Evolutionary conservation across 2,888 invertebrate genomes (phyloP).

Genomic region (Ochropleura leucogaster): DNA sequence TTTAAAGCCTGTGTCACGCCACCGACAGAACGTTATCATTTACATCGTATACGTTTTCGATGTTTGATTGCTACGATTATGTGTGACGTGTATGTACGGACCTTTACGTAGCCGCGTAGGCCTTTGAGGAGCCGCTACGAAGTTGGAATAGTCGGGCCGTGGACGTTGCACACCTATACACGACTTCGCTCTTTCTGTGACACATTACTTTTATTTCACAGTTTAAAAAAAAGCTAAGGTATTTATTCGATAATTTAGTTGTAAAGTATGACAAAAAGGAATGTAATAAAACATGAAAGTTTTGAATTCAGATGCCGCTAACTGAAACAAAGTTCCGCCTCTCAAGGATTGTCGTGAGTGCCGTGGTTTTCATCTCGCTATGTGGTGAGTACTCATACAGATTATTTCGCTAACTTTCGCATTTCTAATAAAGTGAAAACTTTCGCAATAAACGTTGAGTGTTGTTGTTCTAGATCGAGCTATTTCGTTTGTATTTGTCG

Average conservation of each 20-base stretch:
- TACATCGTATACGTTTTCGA: constrained; percentile 29
- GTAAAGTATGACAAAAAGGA: constrained; percentile 3
- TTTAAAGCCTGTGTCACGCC: constrained; percentile 16
- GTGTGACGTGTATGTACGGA: constrained; percentile 55
- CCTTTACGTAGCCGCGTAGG: constrained; percentile 64
- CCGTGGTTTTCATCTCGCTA: constrained; percentile 81
- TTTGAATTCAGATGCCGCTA: constrained; percentile 77
- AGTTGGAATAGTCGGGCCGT: constrained; percentile 67
- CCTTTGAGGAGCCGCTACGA: constrained; percentile 57
- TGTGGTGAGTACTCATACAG: constrained; percentile 82
- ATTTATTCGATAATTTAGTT: neutral
- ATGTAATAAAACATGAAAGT: constrained; percentile 48
- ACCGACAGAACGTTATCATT: constrained; percentile 38
- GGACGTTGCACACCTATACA: constrained; percentile 65
- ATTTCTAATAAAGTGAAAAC: constrained; percentile 70
- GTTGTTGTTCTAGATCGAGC: constrained; percentile 64
- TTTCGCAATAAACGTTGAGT: constrained; percentile 74
- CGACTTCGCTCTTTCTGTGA: constrained; percentile 45
- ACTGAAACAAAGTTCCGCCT: constrained; percentile 70
- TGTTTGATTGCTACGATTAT: constrained; percentile 42
- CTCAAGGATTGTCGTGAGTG: constrained; percentile 71
- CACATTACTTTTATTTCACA: neutral
- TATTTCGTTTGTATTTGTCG: constrained; percentile 50
- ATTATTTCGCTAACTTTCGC: constrained; percentile 75
- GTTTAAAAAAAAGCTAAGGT: constrained; percentile 23